These are phyloP conservation scores for Channa striata DNA, from an alignment of 2,797 vertebrate species.

Conservation along the genomic window DNA sequence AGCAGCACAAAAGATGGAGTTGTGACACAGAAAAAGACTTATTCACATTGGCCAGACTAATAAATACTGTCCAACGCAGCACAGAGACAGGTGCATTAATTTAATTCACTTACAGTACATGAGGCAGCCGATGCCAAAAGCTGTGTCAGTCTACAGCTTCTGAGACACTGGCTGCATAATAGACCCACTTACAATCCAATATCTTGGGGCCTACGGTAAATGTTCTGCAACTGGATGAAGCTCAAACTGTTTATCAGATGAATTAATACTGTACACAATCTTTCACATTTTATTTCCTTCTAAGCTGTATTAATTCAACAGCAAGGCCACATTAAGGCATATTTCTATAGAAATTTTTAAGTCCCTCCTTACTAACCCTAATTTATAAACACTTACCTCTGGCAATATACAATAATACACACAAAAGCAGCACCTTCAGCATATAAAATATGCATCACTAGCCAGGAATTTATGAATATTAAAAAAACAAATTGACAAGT, in stretches of 20 bases:
- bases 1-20: slow-evolving; percentile 64
- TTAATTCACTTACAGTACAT: slow-evolving; percentile 79
- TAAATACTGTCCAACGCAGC: slow-evolving; percentile 74
- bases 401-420: not conserved
- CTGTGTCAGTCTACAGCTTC: slow-evolving; percentile 58
- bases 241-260: slow-evolving; percentile 37
- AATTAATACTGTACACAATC: slow-evolving; percentile 16
- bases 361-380: not conserved
- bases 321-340: slow-evolving; percentile 20
- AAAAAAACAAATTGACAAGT: not conserved
- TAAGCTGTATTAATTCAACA: slow-evolving; percentile 11
- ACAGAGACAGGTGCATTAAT: slow-evolving; percentile 77
- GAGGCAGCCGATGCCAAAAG: slow-evolving; percentile 70
- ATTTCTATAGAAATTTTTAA: not conserved
- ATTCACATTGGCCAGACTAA: slow-evolving; percentile 73
- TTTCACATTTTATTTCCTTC: slow-evolving; percentile 22
- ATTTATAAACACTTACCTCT: not conserved
- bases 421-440: not conserved
- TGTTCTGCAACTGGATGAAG: slow-evolving; percentile 35
- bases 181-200: slow-evolving; percentile 16
- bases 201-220: slow-evolving; percentile 27
- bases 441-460: not conserved
- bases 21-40: slow-evolving; percentile 67
- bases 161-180: slow-evolving; percentile 41
- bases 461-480: not conserved